Percentiles rank a stretch among this genome's conserved stretches.
Conservation (phyloP, 2,113 vertebrate genomes). For the Cyprinodon tularosa region DNA sequence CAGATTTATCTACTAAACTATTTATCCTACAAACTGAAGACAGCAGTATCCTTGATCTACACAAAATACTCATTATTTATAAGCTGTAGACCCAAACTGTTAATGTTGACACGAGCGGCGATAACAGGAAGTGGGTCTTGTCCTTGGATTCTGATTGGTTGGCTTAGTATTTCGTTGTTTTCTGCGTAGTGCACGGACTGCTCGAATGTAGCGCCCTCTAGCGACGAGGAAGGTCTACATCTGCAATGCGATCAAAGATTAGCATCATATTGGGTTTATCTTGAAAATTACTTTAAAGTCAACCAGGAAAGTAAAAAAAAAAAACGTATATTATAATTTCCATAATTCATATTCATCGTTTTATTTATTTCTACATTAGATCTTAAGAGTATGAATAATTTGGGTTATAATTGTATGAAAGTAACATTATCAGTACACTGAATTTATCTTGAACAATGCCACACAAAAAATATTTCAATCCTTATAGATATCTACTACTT, state of each 20-base stretch:
- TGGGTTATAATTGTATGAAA: neutral
- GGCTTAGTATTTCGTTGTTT: constrained; percentile 42
- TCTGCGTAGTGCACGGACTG: accelerated
- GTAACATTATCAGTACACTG: neutral
- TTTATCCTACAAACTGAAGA: constrained; percentile 1
- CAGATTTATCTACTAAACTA: neutral
- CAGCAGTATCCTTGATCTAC: constrained; percentile 12
- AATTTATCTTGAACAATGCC: neutral
- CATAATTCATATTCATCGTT: neutral
- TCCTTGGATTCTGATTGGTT: constrained; percentile 54
- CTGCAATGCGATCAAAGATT: no score
- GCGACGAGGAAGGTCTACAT: neutral
- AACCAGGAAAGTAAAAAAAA: neutral
- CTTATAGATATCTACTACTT: neutral
- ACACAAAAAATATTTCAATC: neutral
- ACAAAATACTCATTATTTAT: constrained; percentile 44
- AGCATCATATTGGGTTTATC: neutral
- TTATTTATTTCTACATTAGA: neutral
- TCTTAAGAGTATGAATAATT: neutral
- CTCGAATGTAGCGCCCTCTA: neutral
- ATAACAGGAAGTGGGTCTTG: constrained; percentile 52
- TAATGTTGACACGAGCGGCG: neutral
- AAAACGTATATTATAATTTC: neutral
- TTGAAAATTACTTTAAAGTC: neutral
- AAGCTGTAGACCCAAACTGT: neutral